These are phyloP conservation scores for Muntiacus muntjak DNA, from an alignment of 2,113 vertebrate genomes.

Conservation along the genomic window DNA sequence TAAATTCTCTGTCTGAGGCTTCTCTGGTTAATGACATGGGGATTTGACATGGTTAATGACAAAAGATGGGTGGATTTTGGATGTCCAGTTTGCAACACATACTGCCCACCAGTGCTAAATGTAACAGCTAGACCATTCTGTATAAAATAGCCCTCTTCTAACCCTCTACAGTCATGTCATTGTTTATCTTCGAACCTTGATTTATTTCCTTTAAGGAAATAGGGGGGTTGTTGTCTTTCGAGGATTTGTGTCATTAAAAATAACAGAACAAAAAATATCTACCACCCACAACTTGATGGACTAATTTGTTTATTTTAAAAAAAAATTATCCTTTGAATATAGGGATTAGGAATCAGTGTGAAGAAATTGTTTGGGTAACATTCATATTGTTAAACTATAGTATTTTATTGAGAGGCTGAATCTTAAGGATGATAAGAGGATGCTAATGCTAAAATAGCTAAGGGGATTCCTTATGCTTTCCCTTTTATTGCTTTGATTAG, in stretches of 20 bases:
- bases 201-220: background rate
- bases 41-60: background rate
- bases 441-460: background rate
- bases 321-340: background rate
- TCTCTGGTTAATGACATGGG: background rate
- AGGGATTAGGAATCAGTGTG: background rate
- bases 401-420: background rate
- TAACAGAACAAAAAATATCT: background rate
- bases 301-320: background rate
- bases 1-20: background rate
- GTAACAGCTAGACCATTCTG: background rate
- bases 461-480: background rate
- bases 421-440: background rate
- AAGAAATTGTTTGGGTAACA: background rate
- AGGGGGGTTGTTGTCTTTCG: background rate
- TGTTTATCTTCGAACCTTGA: background rate
- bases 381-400: background rate
- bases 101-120: background rate
- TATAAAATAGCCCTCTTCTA: background rate
- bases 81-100: background rate
- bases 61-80: background rate
- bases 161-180: background rate
- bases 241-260: slow-evolving; percentile 11
- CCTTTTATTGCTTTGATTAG: background rate
- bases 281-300: background rate